Conservation (phyloP, 2,113 vertebrate genomes). For the Damaliscus lunatus region DNA sequence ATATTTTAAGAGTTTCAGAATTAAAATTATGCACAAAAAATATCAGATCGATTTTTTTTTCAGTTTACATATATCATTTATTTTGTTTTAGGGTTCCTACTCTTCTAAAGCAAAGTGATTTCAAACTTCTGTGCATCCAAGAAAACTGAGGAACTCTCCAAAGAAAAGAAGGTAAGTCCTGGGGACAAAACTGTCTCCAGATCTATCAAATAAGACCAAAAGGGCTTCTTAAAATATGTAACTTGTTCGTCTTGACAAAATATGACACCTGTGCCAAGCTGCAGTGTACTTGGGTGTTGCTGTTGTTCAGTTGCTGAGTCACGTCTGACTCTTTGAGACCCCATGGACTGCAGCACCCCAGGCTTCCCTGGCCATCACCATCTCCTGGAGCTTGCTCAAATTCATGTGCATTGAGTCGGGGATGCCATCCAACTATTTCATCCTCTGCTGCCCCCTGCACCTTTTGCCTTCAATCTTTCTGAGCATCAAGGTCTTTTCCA, state of each 20-base stretch:
- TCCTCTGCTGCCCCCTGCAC: background rate
- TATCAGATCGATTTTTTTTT: background rate
- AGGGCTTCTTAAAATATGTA: background rate
- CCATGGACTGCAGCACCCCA: background rate
- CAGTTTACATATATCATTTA: background rate
- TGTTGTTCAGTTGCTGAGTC: background rate
- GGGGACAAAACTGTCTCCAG: background rate
- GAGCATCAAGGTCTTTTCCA: background rate
- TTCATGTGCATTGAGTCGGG: background rate
- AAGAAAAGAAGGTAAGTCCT: conserved; percentile 56
- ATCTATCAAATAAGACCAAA: background rate
- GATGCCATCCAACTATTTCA: background rate
- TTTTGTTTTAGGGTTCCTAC: conserved; percentile 38
- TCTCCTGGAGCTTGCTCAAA: background rate
- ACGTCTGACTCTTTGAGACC: background rate
- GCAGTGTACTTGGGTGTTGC: background rate
- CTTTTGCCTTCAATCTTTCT: background rate
- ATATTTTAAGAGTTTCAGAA: background rate
- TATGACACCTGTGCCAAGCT: background rate
- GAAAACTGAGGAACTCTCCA: background rate
- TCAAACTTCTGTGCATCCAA: background rate
- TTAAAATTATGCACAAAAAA: background rate
- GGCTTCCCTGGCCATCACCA: background rate
- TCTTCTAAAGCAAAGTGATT: background rate
- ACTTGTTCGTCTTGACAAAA: background rate